Conservation (phyloP, 2,888 invertebrate genomes). For the Drosophila flavopinicola region DNA sequence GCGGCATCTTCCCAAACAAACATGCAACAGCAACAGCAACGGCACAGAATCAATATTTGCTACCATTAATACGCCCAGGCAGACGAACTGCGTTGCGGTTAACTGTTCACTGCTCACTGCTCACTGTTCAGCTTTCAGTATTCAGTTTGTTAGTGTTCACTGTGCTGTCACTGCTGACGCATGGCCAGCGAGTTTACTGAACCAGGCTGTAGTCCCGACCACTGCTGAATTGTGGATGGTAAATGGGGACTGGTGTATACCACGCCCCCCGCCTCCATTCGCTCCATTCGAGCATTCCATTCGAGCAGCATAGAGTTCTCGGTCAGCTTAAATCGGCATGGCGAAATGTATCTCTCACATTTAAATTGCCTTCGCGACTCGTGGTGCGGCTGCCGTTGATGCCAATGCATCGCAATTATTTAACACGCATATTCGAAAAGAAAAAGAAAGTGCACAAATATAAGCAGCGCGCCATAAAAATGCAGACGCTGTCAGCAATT, state of each 20-base stretch:
- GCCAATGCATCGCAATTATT: conserved; percentile 26
- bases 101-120: conserved; percentile 20
- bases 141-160: conserved; percentile 10
- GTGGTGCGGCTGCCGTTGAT: conserved; percentile 2
- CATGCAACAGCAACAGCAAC: conserved; percentile 27
- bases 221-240: conserved; percentile 1
- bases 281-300: too few relatives aligned
- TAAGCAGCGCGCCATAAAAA: conserved; percentile 27
- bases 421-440: conserved; percentile 2
- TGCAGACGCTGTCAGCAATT: conserved; percentile 28
- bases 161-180: conserved; percentile 25
- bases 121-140: neutral
- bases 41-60: conserved; percentile 51
- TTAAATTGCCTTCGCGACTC: conserved; percentile 27
- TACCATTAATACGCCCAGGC: conserved; percentile 43
- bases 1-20: conserved; percentile 32
- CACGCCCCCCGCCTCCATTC: conserved; percentile 16
- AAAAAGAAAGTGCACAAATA: conserved; percentile 2
- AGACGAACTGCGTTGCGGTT: conserved; percentile 38
- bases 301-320: too few relatives aligned
- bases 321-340: conserved; percentile 26
- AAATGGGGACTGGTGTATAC: conserved; percentile 15
- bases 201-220: conserved; percentile 19
- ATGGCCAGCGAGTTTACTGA: conserved; percentile 19
- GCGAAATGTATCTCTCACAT: conserved; percentile 8